A percentile compares a stretch with the other conserved stretches of the same genome.
phyloP scores from a whole-genome alignment of 2,113 vertebrate genomes.

The Chaetodon auriga region DNA sequence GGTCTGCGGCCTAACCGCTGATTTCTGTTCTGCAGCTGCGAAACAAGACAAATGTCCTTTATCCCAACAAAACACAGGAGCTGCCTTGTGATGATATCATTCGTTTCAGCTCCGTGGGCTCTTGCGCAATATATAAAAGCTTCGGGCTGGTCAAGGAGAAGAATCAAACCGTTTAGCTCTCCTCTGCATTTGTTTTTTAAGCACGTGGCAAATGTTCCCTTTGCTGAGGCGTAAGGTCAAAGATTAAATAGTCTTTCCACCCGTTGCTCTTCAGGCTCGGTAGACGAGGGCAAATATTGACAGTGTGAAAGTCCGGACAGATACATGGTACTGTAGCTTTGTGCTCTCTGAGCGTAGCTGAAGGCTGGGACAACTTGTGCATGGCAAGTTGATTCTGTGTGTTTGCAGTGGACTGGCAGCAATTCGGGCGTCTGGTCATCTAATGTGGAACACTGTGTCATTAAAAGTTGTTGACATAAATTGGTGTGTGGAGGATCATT shows the following conservation, averaged over 20 bases:
- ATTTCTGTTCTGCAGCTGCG: slow-evolving; percentile 31
- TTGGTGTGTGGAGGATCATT: background rate
- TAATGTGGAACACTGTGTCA: background rate
- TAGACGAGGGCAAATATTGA: slow-evolving; percentile 71
- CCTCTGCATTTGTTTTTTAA: slow-evolving; percentile 5
- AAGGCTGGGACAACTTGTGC: slow-evolving; percentile 19
- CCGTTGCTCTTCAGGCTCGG: slow-evolving; percentile 9
- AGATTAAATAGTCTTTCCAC: slow-evolving; percentile 39
- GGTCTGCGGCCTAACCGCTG: slow-evolving; percentile 4
- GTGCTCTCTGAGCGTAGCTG: slow-evolving; percentile 9
- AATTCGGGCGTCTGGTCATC: slow-evolving; percentile 15
- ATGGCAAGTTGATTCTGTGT: slow-evolving; percentile 7
- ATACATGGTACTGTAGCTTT: background rate
- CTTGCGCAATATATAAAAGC: slow-evolving; percentile 35
- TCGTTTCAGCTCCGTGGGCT: slow-evolving; percentile 5
- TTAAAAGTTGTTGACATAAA: slow-evolving; percentile 26
- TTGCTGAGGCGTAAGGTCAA: slow-evolving; percentile 48
- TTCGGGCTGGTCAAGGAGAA: slow-evolving; percentile 1
- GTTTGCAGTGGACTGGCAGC: slow-evolving; percentile 25
- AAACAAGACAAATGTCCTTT: slow-evolving; percentile 28
- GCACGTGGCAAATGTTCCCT: slow-evolving; percentile 18
- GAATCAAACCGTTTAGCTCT: background rate
- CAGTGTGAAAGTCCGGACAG: slow-evolving; percentile 70
- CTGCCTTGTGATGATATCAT: slow-evolving; percentile 48
- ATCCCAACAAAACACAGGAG: slow-evolving; percentile 2